Evolutionary conservation across 2,888 invertebrate species (phyloP).

Genomic region (Eilema sororculum): DNA sequence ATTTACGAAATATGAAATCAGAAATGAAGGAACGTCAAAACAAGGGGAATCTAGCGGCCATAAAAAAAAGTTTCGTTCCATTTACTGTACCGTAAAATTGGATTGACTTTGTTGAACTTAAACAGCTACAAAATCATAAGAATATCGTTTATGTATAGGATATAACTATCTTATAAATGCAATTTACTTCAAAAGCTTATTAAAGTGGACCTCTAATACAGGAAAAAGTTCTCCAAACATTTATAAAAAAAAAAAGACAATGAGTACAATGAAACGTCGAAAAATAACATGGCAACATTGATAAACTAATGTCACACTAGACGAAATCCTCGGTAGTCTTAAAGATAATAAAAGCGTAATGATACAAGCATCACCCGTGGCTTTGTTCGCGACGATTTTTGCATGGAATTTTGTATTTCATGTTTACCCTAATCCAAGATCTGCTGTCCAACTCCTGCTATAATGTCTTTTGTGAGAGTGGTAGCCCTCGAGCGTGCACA

Average conservation of each 20-base stretch:
- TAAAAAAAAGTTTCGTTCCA: conserved; percentile 68
- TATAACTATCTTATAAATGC: background rate
- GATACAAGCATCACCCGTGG: background rate
- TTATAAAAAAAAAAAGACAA: background rate
- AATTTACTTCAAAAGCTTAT: background rate
- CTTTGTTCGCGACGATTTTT: background rate
- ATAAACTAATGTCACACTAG: background rate
- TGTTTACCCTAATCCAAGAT: too few species aligned
- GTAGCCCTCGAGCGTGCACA: too few species aligned
- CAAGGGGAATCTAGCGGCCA: conserved; percentile 79
- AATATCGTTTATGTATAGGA: background rate
- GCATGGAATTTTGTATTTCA: too few species aligned
- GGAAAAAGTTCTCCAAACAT: background rate
- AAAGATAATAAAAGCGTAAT: background rate
- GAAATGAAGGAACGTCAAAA: conserved; percentile 82
- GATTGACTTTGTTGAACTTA: background rate
- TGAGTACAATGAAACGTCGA: conserved; percentile 19
- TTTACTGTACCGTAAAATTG: conserved; percentile 47
- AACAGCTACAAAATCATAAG: background rate
- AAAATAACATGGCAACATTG: conserved; percentile 15
- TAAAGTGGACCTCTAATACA: background rate
- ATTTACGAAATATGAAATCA: conserved; percentile 68
- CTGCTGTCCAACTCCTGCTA: too few species aligned
- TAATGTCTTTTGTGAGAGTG: too few species aligned
- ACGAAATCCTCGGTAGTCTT: background rate